Base-by-base conservation (phyloP, 2,797 vertebrate species). In the Psittacula derbiana region DNA sequence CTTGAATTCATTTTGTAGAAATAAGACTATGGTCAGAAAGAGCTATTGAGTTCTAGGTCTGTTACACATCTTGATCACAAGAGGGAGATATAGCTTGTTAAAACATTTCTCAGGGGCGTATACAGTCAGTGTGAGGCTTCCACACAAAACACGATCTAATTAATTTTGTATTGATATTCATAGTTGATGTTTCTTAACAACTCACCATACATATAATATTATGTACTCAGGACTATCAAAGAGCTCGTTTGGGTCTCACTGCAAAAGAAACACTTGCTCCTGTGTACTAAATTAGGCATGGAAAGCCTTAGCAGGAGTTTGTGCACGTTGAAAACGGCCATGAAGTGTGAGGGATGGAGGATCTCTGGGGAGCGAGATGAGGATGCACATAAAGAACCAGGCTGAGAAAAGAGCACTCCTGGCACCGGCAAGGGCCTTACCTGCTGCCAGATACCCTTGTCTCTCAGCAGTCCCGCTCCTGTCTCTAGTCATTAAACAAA, bases 321-420 rank as follows among this genome's bases (percentile, higher is more conserved):
- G 16, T 30, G 30, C 40, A 25, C 0, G 0, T 19, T 40, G 33
- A 28, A 50, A 71, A 66, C 4, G 11, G 36, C 17, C 41, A 52
- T 46, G 7, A 52, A 12, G 8, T 13, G 23, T 33, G 30, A 88
- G 28, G 12, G 76, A 52, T 11, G 11, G 10, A 83, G 16, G 11
- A 33, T 28, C 11, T 10, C 20, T 47, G 50, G 3, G 50, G 8
- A 46, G 46, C 0, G 1, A 85, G 6, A 12, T 16, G 31, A 38
- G 28, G 31, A 44, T 65, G 43, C 18, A 40, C 0, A 1, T 36
- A n/a, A 58, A 60, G 18, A 71, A 12, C 14, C 8, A 3, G 43
- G 10, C 43, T 41, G 31, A 25, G 23, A 61, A 70, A 72, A 24
- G 8, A 30, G n/a, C 10, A 5, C 24, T 41, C 14, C 14, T 24